phyloP scores from a whole-genome alignment of 2,797 vertebrate species.

The Melanotaenia pygmaea region DNA sequence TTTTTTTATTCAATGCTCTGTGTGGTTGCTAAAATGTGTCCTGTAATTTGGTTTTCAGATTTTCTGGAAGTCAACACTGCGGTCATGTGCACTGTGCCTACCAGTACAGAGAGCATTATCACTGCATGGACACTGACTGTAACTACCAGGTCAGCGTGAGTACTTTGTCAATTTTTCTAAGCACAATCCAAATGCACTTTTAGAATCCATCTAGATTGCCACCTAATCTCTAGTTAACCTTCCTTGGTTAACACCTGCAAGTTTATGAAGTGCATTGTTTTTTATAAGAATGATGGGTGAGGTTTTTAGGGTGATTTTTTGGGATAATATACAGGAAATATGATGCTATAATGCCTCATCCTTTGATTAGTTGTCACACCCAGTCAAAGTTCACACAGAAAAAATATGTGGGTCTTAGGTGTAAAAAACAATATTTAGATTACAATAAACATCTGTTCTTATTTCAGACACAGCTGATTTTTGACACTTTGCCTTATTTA shows the following conservation, averaged over 20 bases:
- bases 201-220: neutral
- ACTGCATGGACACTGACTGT: constrained; percentile 99
- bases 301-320: neutral
- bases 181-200: constrained; percentile 47
- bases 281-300: constrained; percentile 12
- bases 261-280: neutral
- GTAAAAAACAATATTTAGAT: constrained; percentile 50
- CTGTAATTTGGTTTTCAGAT: constrained; percentile 82
- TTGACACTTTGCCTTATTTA: constrained; percentile 71
- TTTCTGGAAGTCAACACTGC: constrained; percentile 98
- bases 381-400: constrained; percentile 44
- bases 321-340: constrained; percentile 23
- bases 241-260: constrained; percentile 9
- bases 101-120: constrained; percentile 99
- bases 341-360: constrained; percentile 41
- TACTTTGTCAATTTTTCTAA: constrained; percentile 62
- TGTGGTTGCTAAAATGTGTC: constrained; percentile 9
- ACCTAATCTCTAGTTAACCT: neutral
- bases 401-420: constrained; percentile 45
- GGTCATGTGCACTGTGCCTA: constrained; percentile 99
- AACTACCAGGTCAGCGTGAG: constrained; percentile 95
- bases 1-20: constrained; percentile 14
- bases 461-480: constrained; percentile 55
- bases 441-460: constrained; percentile 31
- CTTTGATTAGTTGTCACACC: constrained; percentile 55